Evolutionary conservation across 2,113 vertebrate species (phyloP).

Genomic region (Labrus mixtus): DNA sequence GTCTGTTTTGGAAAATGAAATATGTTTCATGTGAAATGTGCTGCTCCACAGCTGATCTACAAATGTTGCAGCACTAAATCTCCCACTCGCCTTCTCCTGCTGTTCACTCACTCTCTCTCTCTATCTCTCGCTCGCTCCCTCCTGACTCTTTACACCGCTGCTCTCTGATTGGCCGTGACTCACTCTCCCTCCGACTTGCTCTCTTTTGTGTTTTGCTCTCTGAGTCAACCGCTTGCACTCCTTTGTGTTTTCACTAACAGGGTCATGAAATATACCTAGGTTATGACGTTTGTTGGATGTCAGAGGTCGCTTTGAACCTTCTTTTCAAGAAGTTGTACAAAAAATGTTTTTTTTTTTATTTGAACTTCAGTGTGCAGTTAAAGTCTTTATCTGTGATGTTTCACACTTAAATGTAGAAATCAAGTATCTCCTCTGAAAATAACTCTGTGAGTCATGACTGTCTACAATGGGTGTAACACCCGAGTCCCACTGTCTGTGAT

Average conservation of each 20-base stretch:
- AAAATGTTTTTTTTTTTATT: too few relatives aligned
- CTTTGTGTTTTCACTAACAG: constrained; percentile 20
- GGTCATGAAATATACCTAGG: neutral
- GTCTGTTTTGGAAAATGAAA: constrained; percentile 54
- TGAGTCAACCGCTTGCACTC: constrained; percentile 37
- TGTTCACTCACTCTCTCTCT: constrained; percentile 11
- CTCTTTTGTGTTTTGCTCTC: constrained; percentile 27
- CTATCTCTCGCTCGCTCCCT: constrained; percentile 1
- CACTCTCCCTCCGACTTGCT: constrained; percentile 24
- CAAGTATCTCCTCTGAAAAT: too few relatives aligned
- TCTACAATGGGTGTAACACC: too few relatives aligned
- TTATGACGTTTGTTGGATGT: neutral
- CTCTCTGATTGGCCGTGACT: constrained; percentile 56
- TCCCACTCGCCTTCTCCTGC: constrained; percentile 22
- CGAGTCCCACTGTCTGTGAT: too few relatives aligned
- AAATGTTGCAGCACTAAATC: constrained; percentile 57
- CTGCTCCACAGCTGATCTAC: constrained; percentile 54
- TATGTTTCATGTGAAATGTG: constrained; percentile 49
- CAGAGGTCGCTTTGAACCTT: neutral
- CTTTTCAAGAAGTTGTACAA: too few relatives aligned
- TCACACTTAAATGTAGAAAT: too few relatives aligned
- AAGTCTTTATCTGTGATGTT: too few relatives aligned
- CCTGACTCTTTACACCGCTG: neutral
- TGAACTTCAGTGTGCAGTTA: neutral
- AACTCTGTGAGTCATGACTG: too few relatives aligned